phyloP scores from a whole-genome alignment of 2,888 invertebrate genomes.

The Diloba caeruleocephala region DNA sequence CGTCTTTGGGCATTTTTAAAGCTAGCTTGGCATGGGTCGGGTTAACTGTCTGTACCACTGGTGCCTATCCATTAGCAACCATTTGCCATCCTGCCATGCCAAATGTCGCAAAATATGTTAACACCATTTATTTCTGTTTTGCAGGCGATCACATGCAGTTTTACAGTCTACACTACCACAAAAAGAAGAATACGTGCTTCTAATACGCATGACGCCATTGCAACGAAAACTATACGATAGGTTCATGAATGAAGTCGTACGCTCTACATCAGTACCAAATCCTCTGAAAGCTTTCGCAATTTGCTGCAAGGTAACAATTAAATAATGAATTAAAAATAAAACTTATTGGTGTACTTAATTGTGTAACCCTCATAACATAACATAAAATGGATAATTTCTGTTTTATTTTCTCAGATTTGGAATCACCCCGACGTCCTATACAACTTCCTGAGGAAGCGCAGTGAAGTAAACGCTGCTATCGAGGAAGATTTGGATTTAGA shows the following conservation, averaged over 20 bases:
- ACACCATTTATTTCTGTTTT: constrained; percentile 21
- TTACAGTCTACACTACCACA: constrained; percentile 97
- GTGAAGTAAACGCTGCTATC: constrained; percentile 92
- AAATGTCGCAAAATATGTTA: too few species aligned
- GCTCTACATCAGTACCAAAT: constrained; percentile 96
- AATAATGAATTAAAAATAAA: too few species aligned
- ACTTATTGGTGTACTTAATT: not conserved
- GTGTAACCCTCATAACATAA: too few species aligned
- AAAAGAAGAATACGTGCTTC: constrained; percentile 98
- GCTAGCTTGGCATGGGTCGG: too few species aligned
- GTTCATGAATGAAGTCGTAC: constrained; percentile 97
- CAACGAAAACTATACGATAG: constrained; percentile 97
- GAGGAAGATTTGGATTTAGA: constrained; percentile 94
- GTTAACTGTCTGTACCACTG: too few species aligned
- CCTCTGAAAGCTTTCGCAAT: constrained; percentile 99
- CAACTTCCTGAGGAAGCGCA: constrained; percentile 95
- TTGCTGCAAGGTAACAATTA: constrained; percentile 98
- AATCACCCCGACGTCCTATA: constrained; percentile 98
- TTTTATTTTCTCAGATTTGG: constrained; percentile 94
- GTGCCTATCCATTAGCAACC: too few species aligned
- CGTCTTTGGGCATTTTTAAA: too few species aligned
- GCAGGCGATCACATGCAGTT: constrained; percentile 96
- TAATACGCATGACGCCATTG: constrained; percentile 96
- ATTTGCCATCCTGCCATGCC: not conserved
- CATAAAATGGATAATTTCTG: not conserved